phyloP scores from a whole-genome alignment of 2,113 vertebrate species.

The Gopherus evgoodei region DNA sequence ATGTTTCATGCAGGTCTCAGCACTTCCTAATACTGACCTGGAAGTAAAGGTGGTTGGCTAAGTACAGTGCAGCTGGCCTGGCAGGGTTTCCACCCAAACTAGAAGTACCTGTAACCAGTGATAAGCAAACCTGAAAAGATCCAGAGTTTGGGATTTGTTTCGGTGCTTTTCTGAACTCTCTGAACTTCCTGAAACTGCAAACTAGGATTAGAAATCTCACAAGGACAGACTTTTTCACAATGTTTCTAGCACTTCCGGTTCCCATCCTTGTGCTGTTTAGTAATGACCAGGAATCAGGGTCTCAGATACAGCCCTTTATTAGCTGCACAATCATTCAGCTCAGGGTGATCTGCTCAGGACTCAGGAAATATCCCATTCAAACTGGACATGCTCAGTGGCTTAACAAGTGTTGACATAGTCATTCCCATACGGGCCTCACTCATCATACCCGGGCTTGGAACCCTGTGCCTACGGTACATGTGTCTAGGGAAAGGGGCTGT shows the following conservation, averaged over 20 bases:
- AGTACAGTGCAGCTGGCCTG: background rate
- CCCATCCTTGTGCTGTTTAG: no score
- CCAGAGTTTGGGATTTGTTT: background rate
- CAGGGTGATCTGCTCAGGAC: rapidly evolving
- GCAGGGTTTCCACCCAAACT: background rate
- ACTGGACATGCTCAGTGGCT: background rate
- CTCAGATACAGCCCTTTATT: background rate
- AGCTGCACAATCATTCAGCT: background rate
- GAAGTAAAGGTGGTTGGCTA: background rate
- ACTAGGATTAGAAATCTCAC: background rate
- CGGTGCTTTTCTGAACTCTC: background rate
- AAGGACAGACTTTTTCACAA: no score
- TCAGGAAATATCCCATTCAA: background rate
- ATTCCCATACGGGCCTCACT: constrained; percentile 22
- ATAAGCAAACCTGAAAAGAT: background rate
- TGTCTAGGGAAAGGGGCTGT: background rate
- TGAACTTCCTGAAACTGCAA: background rate
- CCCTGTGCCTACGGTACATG: background rate
- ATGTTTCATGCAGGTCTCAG: background rate
- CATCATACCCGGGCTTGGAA: constrained; percentile 34
- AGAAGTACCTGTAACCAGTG: background rate
- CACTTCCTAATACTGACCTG: no score
- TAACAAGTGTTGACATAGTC: background rate
- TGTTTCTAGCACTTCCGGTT: no score
- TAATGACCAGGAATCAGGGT: no score